Conservation (phyloP, 2,113 vertebrate genomes). For the Coracopsis vasa region DNA sequence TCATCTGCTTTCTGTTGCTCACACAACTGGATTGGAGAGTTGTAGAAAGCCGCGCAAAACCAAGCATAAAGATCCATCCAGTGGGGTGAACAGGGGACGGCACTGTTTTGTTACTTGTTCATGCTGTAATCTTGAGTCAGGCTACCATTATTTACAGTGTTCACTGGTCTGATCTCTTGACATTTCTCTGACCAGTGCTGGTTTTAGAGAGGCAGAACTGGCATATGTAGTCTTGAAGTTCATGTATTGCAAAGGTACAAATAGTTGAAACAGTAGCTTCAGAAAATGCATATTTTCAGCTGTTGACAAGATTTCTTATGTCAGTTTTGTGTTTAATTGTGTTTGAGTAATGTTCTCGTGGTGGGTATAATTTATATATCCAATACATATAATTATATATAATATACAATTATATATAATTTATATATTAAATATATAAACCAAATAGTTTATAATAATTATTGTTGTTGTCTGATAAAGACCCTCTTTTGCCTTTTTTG, state of each 20-base stretch:
- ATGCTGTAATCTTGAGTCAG: background rate
- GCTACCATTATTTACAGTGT: background rate
- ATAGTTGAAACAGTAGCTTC: background rate
- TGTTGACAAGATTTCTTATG: background rate
- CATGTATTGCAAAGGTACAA: background rate
- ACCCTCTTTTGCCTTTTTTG: background rate
- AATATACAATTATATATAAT: background rate
- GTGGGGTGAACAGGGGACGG: background rate
- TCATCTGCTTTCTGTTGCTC: background rate
- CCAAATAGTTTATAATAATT: background rate
- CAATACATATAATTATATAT: background rate
- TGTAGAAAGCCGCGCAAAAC: background rate
- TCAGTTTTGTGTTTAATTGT: background rate
- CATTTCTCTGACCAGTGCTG: background rate
- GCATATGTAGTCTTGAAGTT: background rate
- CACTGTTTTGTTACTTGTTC: background rate
- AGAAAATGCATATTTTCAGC: background rate
- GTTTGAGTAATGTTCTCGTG: background rate
- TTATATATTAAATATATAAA: background rate
- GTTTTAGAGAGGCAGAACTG: background rate
- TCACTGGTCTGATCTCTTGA: background rate
- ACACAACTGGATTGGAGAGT: background rate
- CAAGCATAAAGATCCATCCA: background rate
- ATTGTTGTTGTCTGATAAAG: background rate
- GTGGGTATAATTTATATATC: background rate